phyloP scores from a whole-genome alignment of 2,888 invertebrate genomes.

The Tipula unca region DNA sequence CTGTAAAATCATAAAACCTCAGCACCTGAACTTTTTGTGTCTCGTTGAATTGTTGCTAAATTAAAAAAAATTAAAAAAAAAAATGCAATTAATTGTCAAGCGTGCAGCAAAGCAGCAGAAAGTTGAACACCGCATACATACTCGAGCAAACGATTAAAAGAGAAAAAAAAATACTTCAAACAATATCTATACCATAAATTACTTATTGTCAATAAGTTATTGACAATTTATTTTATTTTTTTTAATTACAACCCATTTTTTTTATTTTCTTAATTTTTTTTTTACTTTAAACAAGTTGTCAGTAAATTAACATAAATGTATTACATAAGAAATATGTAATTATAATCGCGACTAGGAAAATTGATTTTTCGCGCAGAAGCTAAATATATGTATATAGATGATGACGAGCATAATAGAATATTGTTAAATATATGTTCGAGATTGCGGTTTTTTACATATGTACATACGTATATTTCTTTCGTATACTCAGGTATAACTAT shows the following conservation, averaged over 20 bases:
- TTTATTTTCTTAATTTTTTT: background rate
- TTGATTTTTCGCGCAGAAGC: background rate
- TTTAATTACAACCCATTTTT: conserved; percentile 8
- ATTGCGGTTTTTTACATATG: background rate
- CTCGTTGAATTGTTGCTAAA: background rate
- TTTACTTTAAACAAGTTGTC: background rate
- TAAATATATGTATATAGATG: too few species aligned
- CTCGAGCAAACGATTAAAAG: background rate
- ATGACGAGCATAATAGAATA: background rate
- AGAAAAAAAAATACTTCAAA: background rate
- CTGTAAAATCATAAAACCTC: background rate
- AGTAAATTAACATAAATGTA: background rate
- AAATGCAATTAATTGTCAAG: background rate
- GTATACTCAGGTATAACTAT: background rate
- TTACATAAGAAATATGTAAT: background rate
- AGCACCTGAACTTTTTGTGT: background rate
- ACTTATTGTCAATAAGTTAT: background rate
- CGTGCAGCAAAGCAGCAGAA: background rate
- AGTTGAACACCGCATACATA: background rate
- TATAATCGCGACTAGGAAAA: background rate
- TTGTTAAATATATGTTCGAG: background rate
- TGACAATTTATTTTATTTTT: background rate
- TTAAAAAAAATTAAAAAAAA: background rate
- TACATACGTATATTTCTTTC: background rate
- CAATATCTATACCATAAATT: background rate